These are phyloP conservation scores for Bombylius discolor DNA, from an alignment of 2,888 invertebrate genomes.

Conservation along the genomic window DNA sequence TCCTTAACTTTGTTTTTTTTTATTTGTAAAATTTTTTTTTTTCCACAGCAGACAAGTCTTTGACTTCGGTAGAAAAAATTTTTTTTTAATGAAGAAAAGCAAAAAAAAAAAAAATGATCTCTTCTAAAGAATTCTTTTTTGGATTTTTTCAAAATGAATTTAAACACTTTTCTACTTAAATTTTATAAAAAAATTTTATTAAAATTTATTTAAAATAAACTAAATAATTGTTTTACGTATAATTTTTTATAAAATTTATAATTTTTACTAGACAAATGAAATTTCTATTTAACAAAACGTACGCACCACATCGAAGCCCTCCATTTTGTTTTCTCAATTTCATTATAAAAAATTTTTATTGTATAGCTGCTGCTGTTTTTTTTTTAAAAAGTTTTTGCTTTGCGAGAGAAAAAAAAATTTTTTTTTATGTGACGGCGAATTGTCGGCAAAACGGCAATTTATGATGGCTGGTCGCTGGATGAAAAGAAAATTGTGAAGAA, in stretches of 20 bases:
- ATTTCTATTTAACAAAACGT: slow-evolving; percentile 31
- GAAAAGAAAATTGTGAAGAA: too few relatives aligned
- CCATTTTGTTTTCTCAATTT: slow-evolving; percentile 34
- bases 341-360: background rate
- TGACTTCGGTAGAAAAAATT: background rate
- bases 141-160: background rate
- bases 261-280: slow-evolving; percentile 31
- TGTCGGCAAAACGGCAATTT: too few relatives aligned
- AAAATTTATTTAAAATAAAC: background rate
- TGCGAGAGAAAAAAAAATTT: too few relatives aligned
- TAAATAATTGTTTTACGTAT: slow-evolving; percentile 4
- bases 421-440: too few relatives aligned
- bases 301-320: slow-evolving; percentile 39
- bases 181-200: background rate
- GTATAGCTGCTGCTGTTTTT: too few relatives aligned
- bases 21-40: background rate
- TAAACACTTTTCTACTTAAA: slow-evolving; percentile 1
- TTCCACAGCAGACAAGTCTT: background rate
- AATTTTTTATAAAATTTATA: slow-evolving; percentile 11
- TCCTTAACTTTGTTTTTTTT: too few relatives aligned
- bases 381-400: too few relatives aligned
- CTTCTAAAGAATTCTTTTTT: background rate
- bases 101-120: background rate
- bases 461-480: too few relatives aligned
- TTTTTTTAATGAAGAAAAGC: background rate